Conservation (phyloP, 2,888 invertebrate species). For the Volucella zonaria region DNA sequence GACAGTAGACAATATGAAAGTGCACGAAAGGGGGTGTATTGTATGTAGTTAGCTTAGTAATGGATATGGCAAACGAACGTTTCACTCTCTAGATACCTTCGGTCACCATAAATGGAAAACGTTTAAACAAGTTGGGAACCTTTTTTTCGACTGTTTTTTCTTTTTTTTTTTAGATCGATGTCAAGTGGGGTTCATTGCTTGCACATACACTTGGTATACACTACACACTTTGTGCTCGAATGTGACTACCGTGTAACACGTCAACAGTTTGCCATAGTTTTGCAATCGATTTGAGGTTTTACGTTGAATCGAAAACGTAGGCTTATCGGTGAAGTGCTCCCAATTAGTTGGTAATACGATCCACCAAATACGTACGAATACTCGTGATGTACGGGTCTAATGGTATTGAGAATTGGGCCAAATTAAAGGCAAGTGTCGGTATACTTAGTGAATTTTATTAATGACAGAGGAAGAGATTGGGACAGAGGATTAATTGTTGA, state of each 20-base stretch:
- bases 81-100: conserved; percentile 20
- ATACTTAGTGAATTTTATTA: conserved; percentile 17
- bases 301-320: conserved; percentile 39
- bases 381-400: conserved; percentile 15
- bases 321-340: conserved; percentile 46
- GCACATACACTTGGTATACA: background rate
- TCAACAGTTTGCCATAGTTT: conserved; percentile 51
- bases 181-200: conserved; percentile 62
- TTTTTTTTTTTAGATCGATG: conserved; percentile 48
- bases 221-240: conserved; percentile 16
- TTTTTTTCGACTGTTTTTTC: conserved; percentile 9
- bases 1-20: conserved; percentile 67
- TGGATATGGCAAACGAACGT: conserved; percentile 42
- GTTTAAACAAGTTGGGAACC: conserved; percentile 54
- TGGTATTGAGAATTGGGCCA: conserved; percentile 26
- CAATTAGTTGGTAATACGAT: conserved; percentile 59
- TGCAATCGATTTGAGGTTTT: conserved; percentile 62
- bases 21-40: conserved; percentile 14
- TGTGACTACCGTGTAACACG: conserved; percentile 43
- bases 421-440: conserved; percentile 12
- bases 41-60: conserved; percentile 34
- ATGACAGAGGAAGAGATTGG: conserved; percentile 33
- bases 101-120: conserved; percentile 35
- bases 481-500: conserved; percentile 38
- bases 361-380: conserved; percentile 9